phyloP scores from a whole-genome alignment of 2,113 vertebrate species.

The Galbula dea region DNA sequence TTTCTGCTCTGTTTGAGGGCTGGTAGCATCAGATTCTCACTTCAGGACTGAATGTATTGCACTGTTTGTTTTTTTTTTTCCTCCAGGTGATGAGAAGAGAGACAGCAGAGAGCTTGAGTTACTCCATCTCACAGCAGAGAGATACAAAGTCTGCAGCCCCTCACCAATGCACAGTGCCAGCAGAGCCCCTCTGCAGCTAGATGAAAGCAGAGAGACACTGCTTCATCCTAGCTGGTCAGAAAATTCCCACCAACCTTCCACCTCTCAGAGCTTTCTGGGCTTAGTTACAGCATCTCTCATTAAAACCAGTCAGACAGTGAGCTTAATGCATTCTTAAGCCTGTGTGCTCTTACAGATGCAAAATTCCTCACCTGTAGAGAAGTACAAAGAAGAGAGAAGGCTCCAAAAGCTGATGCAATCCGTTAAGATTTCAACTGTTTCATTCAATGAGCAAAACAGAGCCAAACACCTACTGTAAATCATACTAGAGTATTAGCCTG shows the following conservation, averaged over 20 bases:
- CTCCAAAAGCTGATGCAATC: conserved; percentile 34
- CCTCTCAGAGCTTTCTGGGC: background rate
- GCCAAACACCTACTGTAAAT: conserved; percentile 54
- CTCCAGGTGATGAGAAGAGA: background rate
- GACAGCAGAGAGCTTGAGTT: background rate
- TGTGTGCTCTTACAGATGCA: background rate
- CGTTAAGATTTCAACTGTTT: conserved; percentile 16
- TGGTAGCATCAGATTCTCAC: background rate
- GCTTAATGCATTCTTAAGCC: background rate
- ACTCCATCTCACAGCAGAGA: background rate
- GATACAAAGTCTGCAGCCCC: background rate
- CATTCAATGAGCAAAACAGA: conserved; percentile 41
- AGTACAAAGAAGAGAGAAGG: background rate
- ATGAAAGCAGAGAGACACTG: background rate
- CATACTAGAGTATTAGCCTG: conserved; percentile 50
- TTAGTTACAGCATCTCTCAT: background rate
- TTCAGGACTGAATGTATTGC: background rate
- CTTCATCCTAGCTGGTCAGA: background rate
- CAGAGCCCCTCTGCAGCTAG: background rate
- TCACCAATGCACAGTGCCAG: accelerated
- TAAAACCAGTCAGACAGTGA: background rate
- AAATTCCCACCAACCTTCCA: background rate
- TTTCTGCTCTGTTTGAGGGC: background rate
- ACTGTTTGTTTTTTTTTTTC: background rate
- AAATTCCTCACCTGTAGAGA: background rate